These are phyloP conservation scores for Corella eumyota DNA, from an alignment of 23 tunicate genomes.

Conservation along the genomic window DNA sequence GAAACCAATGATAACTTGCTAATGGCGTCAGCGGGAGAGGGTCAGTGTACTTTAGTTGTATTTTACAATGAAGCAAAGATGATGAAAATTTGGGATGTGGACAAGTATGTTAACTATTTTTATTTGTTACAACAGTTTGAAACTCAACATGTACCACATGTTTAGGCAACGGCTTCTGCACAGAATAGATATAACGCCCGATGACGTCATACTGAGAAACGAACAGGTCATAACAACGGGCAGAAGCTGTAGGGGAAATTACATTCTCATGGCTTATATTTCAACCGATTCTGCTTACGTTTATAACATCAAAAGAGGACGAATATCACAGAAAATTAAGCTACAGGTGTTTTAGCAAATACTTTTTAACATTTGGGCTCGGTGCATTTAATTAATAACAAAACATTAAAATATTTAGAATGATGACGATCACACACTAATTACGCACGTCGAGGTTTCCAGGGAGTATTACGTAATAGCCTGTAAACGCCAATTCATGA, in stretches of 20 bases:
- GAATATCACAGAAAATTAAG: constrained; percentile 35
- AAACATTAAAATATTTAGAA: no score
- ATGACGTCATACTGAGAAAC: constrained; percentile 10
- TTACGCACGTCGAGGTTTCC: constrained; percentile 74
- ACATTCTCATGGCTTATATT: constrained; percentile 33
- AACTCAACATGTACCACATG: no score
- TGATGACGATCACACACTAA: constrained; percentile 1
- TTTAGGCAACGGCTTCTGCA: constrained; percentile 30
- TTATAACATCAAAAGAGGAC: constrained; percentile 56
- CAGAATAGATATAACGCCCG: constrained; percentile 47
- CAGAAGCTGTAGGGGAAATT: constrained; percentile 25
- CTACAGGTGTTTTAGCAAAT: constrained; percentile 23
- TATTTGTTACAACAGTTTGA: not conserved
- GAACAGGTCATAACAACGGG: constrained; percentile 23
- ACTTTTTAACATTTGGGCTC: no score
- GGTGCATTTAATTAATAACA: no score
- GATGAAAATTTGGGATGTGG: constrained; percentile 72
- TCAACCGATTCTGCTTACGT: constrained; percentile 49
- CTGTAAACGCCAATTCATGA: constrained; percentile 56
- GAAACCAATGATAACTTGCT: constrained; percentile 12
- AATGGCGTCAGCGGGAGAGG: constrained; percentile 39
- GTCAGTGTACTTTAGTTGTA: constrained; percentile 25
- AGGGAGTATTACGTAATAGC: constrained; percentile 85
- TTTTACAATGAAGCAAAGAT: constrained; percentile 6
- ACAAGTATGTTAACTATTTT: constrained; percentile 29